Conservation (phyloP, 2,797 vertebrate species). For the Oceanodroma leucorhoa region DNA sequence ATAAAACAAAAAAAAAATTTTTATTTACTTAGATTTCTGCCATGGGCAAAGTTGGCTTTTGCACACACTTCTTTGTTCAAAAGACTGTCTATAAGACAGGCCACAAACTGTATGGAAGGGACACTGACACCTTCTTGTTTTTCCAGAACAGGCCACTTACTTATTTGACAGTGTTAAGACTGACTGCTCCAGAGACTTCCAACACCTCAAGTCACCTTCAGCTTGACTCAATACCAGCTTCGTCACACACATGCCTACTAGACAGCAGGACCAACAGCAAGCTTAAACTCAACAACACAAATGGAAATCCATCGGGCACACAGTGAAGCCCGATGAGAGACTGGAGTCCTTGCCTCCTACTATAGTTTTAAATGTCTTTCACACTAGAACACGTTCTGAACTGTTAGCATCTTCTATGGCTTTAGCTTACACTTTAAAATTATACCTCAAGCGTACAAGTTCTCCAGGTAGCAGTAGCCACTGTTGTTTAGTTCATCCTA, state of each 20-base stretch:
- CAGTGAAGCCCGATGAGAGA: neutral
- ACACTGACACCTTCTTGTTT: neutral
- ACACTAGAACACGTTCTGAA: neutral
- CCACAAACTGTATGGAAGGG: neutral
- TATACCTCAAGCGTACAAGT: neutral
- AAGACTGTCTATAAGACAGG: neutral
- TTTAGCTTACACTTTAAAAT: neutral
- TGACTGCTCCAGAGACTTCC: neutral
- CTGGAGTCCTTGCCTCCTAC: neutral
- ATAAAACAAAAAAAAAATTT: neutral
- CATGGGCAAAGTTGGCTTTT: neutral
- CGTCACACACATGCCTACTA: neutral
- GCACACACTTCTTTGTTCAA: neutral
- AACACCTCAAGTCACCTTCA: neutral
- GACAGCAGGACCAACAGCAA: neutral
- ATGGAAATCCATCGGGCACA: neutral
- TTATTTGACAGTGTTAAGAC: neutral
- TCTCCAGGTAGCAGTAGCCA: neutral
- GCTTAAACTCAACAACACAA: neutral
- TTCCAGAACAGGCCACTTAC: neutral
- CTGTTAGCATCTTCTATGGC: neutral
- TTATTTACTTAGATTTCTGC: neutral
- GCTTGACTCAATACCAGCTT: neutral
- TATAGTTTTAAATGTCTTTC: neutral
- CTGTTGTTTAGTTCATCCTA: neutral